Percentiles rank a stretch among this genome's conserved stretches.
Evolutionary conservation across 2,113 vertebrate species (phyloP).

Genomic region (Burhinus bistriatus): DNA sequence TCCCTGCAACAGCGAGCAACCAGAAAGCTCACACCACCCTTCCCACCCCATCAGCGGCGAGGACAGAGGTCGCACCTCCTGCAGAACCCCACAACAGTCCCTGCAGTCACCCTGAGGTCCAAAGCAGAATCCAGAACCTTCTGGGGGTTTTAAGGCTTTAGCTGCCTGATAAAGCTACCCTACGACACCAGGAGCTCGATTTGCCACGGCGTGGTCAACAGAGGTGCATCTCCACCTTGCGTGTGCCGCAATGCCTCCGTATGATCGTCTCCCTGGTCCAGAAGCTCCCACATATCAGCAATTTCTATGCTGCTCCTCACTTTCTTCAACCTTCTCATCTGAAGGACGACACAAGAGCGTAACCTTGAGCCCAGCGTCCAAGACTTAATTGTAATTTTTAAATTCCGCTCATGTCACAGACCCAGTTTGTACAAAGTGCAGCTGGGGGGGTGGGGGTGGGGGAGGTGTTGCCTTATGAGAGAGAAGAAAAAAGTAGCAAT

Average conservation of each 20-base stretch:
- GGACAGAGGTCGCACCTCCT: not conserved
- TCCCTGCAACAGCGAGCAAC: not conserved
- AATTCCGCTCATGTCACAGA: not conserved
- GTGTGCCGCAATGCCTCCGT: not conserved
- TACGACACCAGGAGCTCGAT: not conserved
- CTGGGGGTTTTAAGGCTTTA: accelerated
- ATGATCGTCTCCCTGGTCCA: not conserved
- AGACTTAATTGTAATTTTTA: not conserved
- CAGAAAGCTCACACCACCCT: not conserved
- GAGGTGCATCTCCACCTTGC: not conserved
- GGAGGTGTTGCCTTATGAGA: not conserved
- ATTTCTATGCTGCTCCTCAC: not conserved
- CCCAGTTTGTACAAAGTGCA: accelerated
- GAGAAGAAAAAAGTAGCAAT: not conserved
- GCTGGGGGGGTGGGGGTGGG: no score
- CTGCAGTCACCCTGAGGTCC: not conserved
- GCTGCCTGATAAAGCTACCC: not conserved
- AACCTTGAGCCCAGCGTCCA: not conserved
- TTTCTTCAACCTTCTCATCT: not conserved
- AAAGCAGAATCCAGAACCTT: not conserved
- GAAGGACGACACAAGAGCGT: not conserved
- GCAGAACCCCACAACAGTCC: accelerated
- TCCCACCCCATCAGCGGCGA: not conserved
- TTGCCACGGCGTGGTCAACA: not conserved
- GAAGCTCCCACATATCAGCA: not conserved